phyloP scores from a whole-genome alignment of 2,113 vertebrate genomes.

The Cacatua alba region DNA sequence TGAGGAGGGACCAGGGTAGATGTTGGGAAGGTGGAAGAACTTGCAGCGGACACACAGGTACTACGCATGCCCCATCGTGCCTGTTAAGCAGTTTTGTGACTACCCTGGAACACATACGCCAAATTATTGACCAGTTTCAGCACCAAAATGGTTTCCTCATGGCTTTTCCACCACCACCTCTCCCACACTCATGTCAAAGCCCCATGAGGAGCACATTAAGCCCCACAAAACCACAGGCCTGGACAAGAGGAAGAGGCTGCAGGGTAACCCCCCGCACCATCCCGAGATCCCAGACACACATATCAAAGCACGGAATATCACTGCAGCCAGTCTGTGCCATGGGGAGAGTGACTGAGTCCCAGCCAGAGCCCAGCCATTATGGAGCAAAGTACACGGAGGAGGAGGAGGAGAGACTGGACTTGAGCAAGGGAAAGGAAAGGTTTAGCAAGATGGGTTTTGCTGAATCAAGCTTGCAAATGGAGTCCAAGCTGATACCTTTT shows the following conservation, averaged over 20 bases:
- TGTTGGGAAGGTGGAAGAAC: neutral
- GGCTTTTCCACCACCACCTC: neutral
- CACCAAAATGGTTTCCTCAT: rapidly evolving
- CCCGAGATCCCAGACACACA: neutral
- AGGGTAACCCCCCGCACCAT: neutral
- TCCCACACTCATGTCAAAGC: neutral
- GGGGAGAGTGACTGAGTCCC: rapidly evolving
- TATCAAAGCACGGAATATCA: rapidly evolving
- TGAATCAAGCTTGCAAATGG: rapidly evolving
- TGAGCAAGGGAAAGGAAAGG: neutral
- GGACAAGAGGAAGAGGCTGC: neutral
- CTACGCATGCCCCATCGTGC: rapidly evolving
- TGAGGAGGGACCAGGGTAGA: neutral
- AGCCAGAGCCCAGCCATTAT: neutral
- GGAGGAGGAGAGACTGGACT: neutral
- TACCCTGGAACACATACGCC: neutral
- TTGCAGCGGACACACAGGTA: rapidly evolving
- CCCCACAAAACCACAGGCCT: rapidly evolving
- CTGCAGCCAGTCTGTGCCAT: rapidly evolving
- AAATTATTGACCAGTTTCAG: neutral
- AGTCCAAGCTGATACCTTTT: neutral
- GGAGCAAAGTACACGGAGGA: neutral
- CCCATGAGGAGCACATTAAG: neutral
- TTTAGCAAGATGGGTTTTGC: neutral
- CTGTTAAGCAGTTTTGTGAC: neutral